Percentiles rank a stretch among this genome's conserved stretches.
Evolutionary conservation across 2,113 vertebrate genomes (phyloP).

Genomic region (Hippocampus guttulatus): DNA sequence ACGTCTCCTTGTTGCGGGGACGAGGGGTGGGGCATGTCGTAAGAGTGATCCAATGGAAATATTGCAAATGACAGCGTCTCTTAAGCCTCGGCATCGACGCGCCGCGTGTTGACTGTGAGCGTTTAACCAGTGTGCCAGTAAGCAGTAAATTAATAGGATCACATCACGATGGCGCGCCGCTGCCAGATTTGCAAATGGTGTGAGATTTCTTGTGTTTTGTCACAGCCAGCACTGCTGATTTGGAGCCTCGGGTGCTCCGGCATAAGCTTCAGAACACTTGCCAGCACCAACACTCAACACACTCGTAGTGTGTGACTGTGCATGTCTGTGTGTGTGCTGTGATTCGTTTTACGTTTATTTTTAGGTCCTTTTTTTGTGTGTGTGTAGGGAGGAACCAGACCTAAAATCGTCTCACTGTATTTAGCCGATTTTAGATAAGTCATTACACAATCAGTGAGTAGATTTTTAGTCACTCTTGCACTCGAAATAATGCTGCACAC

Average conservation of each 20-base stretch:
- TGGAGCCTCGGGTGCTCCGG: constrained; percentile 37
- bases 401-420: neutral
- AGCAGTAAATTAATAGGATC: constrained; percentile 37
- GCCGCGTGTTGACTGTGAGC: neutral
- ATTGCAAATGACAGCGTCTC: neutral
- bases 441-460: neutral
- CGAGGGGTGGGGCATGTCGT: neutral
- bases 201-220: constrained; percentile 48
- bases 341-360: constrained; percentile 43
- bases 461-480: neutral
- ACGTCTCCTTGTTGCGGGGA: neutral
- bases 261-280: constrained; percentile 50
- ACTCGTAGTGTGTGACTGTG: neutral
- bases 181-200: constrained; percentile 51
- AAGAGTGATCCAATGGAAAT: neutral
- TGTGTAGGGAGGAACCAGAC: constrained; percentile 5
- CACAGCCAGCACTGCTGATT: constrained; percentile 51
- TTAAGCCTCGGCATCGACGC: neutral
- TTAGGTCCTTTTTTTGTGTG: constrained; percentile 6
- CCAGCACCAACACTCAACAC: constrained; percentile 51
- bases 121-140: constrained; percentile 6
- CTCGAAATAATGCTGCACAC: no score
- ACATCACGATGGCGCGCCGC: constrained; percentile 35
- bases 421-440: neutral
- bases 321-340: neutral